phyloP scores from a whole-genome alignment of 2,797 vertebrate species.

The Acipenser transmontanus region DNA sequence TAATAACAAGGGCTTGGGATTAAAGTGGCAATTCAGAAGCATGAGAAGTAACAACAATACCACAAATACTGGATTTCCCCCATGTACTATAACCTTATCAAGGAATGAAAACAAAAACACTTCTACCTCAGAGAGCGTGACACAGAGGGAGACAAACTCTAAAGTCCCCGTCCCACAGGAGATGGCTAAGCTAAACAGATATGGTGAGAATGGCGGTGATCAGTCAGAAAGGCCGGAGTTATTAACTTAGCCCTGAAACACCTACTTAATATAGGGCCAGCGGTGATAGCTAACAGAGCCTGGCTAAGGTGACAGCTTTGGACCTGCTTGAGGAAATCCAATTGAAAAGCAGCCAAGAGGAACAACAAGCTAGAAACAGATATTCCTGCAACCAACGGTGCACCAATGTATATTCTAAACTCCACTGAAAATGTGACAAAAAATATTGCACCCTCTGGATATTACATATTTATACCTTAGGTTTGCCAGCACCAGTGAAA shows the following conservation, averaged over 20 bases:
- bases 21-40: too few species aligned
- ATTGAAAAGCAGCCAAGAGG: conserved; percentile 99
- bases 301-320: conserved; percentile 94
- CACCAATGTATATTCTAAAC: conserved; percentile 63
- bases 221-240: conserved; percentile 92
- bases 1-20: too few species aligned
- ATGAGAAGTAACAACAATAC: too few species aligned
- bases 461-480: conserved; percentile 30
- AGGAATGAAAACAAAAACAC: too few species aligned
- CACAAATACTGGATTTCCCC: too few species aligned
- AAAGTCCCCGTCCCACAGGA: conserved; percentile 44
- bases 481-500: conserved; percentile 5
- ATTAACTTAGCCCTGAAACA: conserved; percentile 99
- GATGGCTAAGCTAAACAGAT: conserved; percentile 52
- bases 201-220: conserved; percentile 63
- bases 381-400: conserved; percentile 77
- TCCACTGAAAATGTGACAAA: conserved; percentile 37
- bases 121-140: too few species aligned
- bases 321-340: conserved; percentile 98
- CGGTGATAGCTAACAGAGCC: conserved; percentile 95
- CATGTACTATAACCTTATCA: too few species aligned
- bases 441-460: conserved; percentile 38
- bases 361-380: conserved; percentile 96
- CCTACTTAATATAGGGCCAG: conserved; percentile 94
- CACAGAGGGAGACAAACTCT: conserved; percentile 43